These are phyloP conservation scores for Psilopogon haemacephalus DNA, from an alignment of 2,113 vertebrate genomes.

Conservation along the genomic window DNA sequence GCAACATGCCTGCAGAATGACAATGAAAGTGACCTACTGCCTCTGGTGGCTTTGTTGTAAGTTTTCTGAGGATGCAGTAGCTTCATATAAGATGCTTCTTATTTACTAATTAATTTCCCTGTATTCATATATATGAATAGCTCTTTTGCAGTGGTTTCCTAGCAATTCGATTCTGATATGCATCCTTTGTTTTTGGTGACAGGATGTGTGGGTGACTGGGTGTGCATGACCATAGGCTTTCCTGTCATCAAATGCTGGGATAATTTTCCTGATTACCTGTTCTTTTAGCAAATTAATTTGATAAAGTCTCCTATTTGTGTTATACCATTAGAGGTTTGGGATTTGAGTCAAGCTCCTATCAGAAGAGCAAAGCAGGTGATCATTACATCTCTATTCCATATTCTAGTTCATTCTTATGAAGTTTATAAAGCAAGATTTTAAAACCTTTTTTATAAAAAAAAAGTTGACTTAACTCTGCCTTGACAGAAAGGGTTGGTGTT, in stretches of 20 bases:
- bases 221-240: conserved; percentile 28
- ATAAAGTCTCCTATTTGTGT: conserved; percentile 47
- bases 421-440: not conserved
- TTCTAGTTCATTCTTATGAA: not conserved
- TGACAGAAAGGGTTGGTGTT: conserved; percentile 21
- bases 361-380: conserved; percentile 41
- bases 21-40: conserved; percentile 51
- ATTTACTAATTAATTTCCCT: conserved; percentile 64
- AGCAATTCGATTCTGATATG: conserved; percentile 19
- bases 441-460: not conserved
- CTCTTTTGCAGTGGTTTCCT: conserved; percentile 25
- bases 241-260: conserved; percentile 34
- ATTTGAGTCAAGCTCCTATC: conserved; percentile 40
- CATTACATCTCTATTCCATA: conserved; percentile 3
- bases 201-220: conserved; percentile 34
- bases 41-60: conserved; percentile 42
- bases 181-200: conserved; percentile 48
- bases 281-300: conserved; percentile 67
- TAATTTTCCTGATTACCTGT: conserved; percentile 65
- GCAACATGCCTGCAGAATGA: conserved; percentile 14
- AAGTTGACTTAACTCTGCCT: conserved; percentile 27
- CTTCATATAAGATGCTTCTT: conserved; percentile 11
- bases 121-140: not conserved
- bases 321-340: conserved; percentile 58
- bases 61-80: conserved; percentile 35